Base-by-base conservation (phyloP, 2,113 vertebrate species). In the Piaya cayana region DNA sequence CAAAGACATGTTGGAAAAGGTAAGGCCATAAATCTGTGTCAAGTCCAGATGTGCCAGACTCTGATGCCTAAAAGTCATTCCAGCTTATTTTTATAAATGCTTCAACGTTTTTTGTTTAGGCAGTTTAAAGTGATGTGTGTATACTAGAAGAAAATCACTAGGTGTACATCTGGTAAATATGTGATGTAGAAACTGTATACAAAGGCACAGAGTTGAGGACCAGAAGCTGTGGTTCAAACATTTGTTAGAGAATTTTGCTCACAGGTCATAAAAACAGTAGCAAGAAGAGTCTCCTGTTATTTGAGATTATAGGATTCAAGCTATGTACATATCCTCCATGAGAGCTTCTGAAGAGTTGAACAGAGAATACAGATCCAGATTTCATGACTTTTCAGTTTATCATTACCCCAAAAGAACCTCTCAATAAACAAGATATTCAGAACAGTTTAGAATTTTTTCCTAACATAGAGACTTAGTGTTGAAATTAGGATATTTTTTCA, bases 31-130 rank as follows among this genome's bases (percentile, higher is more conserved):
- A 92, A 82, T 72, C 47, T 75, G 10, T 88, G 88, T 82, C 37
- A 84, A 47, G 43, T 69, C 58, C 65, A 93, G 52, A 88, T 88
- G 50, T 78, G 49, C 56, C 95, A 92, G 60, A 23, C 6, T 74
- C 59, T 36, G 13, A 22, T 77, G 60, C 50, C 72, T 93, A 59
- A 56, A 88, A 90, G n/a, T 70, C 29, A 93, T 67, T 34, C 11
- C 64, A 75, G 29, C 5, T 86, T 76, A 79, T 89, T 91, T 95
- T 86, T 55, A 62, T 49, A 96, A 94, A 80, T 50, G 32, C 5
- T 80, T 63, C 42, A 29, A 37, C 7, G 19, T 29, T 86, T 91
- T 74, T 88, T 74, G 23, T 78, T 69, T 52, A 79, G 42, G 49
- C 71, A 90, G 25, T 72, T 83, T 59, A 53, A 88, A 52, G 34